Evolutionary conservation across 1,140 invertebrate genomes (phyloP).

Genomic region (Chrysopa pallens): DNA sequence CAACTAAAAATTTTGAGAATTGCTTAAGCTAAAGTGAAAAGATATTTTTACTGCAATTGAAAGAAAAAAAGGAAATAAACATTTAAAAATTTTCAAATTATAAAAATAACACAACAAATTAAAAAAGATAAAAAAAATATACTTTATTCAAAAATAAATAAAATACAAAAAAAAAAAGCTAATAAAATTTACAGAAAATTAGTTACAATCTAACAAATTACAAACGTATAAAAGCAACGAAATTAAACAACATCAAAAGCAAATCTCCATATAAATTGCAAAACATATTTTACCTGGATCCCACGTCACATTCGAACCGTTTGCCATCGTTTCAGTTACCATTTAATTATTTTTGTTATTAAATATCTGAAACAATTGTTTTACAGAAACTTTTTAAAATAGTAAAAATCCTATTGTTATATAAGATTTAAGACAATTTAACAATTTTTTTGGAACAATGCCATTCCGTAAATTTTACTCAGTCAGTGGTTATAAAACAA

Average conservation of each 20-base stretch:
- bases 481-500: no score
- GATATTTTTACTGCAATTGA: no score
- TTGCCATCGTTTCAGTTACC: constrained; percentile 20
- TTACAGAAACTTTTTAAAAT: no score
- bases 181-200: constrained; percentile 1
- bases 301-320: constrained; percentile 18
- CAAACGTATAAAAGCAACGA: constrained; percentile 3
- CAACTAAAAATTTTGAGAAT: no score
- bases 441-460: no score
- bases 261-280: no score
- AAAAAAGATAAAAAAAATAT: constrained; percentile 1
- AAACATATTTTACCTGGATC: constrained; percentile 18
- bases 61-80: neutral
- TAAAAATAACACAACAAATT: neutral
- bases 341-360: constrained; percentile 7
- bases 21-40: no score
- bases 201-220: constrained; percentile 2
- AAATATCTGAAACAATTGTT: no score
- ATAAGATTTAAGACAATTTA: no score
- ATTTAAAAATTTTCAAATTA: neutral
- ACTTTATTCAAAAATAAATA: neutral
- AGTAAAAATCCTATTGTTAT: no score
- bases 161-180: neutral
- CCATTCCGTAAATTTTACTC: no score
- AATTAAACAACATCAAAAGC: neutral